phyloP scores from a whole-genome alignment of 2,113 vertebrate species.

The Sciurus niger region DNA sequence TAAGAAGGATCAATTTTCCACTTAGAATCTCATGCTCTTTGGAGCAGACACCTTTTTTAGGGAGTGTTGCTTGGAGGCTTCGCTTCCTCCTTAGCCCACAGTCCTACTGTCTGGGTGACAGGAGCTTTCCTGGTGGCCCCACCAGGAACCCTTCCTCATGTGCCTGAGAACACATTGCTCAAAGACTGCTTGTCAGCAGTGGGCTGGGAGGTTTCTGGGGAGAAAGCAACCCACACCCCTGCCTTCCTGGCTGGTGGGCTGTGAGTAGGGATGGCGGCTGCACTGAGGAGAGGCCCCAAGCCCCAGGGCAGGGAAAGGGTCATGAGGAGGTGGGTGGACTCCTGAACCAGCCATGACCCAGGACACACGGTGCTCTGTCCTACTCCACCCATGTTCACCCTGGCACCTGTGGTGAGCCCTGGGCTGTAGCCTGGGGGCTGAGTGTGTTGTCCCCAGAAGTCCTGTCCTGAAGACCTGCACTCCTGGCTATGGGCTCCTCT shows the following conservation, averaged over 20 bases:
- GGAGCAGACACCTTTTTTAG: too few species aligned
- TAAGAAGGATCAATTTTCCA: not conserved
- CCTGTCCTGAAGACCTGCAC: not conserved
- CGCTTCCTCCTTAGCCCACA: not conserved
- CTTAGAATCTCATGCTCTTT: not conserved
- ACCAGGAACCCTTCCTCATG: too few species aligned
- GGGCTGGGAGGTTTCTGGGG: not conserved
- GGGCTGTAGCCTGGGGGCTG: not conserved
- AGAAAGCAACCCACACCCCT: accelerated
- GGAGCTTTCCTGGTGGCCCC: accelerated
- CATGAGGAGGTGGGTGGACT: not conserved
- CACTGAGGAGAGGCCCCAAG: too few species aligned
- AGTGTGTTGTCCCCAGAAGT: too few species aligned
- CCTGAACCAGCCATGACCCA: accelerated
- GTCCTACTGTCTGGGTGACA: too few species aligned
- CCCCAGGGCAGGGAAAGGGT: too few species aligned
- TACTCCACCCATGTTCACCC: too few species aligned
- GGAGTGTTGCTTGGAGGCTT: accelerated
- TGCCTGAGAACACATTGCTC: too few species aligned
- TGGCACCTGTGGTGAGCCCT: not conserved
- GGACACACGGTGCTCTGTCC: too few species aligned
- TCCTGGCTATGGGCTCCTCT: too few species aligned
- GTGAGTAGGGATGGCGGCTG: accelerated
- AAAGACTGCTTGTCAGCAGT: accelerated
- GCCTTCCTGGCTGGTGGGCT: accelerated